Percentiles rank a stretch among this genome's conserved stretches.
These are phyloP conservation scores for Helogale parvula DNA, from an alignment of 2,113 vertebrate species.

Conservation along the genomic window DNA sequence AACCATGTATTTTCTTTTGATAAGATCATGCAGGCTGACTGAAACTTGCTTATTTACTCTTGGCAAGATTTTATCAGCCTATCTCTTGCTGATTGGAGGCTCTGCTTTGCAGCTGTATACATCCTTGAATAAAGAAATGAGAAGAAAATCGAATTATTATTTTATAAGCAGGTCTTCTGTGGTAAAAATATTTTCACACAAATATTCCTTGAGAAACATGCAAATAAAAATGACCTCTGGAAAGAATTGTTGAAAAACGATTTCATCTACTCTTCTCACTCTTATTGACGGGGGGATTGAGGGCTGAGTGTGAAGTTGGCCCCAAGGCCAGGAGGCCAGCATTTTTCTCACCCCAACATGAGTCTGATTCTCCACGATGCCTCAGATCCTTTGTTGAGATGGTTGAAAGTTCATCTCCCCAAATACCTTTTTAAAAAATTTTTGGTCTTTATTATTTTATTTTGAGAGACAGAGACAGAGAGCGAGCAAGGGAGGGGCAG, in stretches of 20 bases:
- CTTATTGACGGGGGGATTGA: background rate
- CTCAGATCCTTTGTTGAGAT: background rate
- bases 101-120: background rate
- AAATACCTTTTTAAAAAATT: background rate
- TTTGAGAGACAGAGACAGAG: too few relatives aligned
- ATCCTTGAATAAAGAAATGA: background rate
- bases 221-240: background rate
- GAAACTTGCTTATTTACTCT: conserved; percentile 23
- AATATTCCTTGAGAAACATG: background rate
- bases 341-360: background rate
- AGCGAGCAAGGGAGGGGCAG: too few relatives aligned
- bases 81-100: conserved; percentile 9
- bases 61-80: conserved; percentile 19
- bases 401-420: background rate
- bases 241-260: background rate
- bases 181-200: conserved; percentile 34
- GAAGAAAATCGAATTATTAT: background rate
- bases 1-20: conserved; percentile 37
- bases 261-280: background rate
- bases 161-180: background rate
- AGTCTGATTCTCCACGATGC: background rate
- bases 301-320: background rate
- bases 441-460: too few relatives aligned
- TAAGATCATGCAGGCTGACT: background rate
- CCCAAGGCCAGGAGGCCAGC: fast-evolving